A percentile compares a stretch with the other conserved stretches of the same genome.
These are phyloP conservation scores for Artibeus lituratus DNA, from an alignment of 2,797 vertebrate genomes.

Conservation along the genomic window DNA sequence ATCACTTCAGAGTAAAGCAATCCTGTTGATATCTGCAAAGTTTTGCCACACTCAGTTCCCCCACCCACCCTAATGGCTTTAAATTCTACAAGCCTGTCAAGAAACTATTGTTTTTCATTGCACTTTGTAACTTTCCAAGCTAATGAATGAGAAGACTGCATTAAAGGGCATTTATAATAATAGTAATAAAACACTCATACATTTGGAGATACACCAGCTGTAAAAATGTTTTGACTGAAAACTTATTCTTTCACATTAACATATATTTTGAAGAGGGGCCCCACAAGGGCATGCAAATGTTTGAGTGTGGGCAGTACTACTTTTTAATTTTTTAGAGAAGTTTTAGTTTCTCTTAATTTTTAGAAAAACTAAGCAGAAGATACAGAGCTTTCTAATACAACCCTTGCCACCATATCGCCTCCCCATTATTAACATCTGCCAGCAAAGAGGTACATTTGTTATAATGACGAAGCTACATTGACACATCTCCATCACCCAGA, in stretches of 20 bases:
- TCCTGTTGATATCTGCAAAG: constrained; percentile 56
- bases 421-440: background rate
- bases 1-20: constrained; percentile 69
- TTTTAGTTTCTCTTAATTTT: constrained; percentile 41
- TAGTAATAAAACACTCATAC: constrained; percentile 53
- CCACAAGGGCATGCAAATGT: constrained; percentile 32
- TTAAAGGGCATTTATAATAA: constrained; percentile 68
- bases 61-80: constrained; percentile 46
- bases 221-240: constrained; percentile 57
- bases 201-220: constrained; percentile 61
- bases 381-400: background rate
- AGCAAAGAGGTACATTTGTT: background rate
- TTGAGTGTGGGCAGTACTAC: constrained; percentile 32
- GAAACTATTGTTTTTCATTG: constrained; percentile 69
- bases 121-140: constrained; percentile 54
- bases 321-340: constrained; percentile 40
- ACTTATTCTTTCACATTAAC: constrained; percentile 53
- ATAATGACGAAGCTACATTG: background rate
- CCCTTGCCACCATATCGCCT: background rate
- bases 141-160: constrained; percentile 56
- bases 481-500: background rate
- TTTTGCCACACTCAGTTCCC: constrained; percentile 56
- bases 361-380: constrained; percentile 28
- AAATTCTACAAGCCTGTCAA: constrained; percentile 63
- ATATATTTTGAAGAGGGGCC: constrained; percentile 52